These are phyloP conservation scores for Anguilla rostrata DNA, from an alignment of 2,113 vertebrate species.

Conservation along the genomic window DNA sequence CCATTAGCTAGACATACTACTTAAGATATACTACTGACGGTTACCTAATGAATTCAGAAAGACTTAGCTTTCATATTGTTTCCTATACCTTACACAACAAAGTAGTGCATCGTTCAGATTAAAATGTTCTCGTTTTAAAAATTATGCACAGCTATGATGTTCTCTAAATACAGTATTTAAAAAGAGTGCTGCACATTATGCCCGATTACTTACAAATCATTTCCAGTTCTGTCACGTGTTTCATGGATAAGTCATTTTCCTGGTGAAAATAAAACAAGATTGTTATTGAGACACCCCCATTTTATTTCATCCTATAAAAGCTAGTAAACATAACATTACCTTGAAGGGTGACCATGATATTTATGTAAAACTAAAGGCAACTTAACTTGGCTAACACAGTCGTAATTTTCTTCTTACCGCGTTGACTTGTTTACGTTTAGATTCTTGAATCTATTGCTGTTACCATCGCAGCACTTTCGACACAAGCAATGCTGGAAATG, in stretches of 20 bases:
- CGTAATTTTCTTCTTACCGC: too few species aligned
- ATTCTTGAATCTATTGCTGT: too few species aligned
- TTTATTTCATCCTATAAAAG: neutral
- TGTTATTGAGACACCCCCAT: neutral
- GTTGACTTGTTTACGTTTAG: too few species aligned
- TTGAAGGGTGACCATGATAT: too few species aligned
- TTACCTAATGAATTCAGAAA: neutral
- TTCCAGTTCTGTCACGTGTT: slow-evolving; percentile 79
- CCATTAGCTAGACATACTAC: neutral
- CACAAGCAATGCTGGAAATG: too few species aligned
- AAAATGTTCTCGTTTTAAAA: too few species aligned
- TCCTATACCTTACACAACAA: neutral
- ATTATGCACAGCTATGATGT: too few species aligned
- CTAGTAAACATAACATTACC: too few species aligned
- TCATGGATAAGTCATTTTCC: slow-evolving; percentile 69
- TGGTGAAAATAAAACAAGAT: slow-evolving; percentile 45
- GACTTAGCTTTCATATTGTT: neutral
- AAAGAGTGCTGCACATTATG: neutral
- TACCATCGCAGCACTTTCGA: too few species aligned
- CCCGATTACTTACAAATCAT: slow-evolving; percentile 79
- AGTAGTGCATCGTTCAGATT: neutral
- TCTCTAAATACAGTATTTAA: too few species aligned
- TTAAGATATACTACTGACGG: neutral
- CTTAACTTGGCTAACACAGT: too few species aligned
- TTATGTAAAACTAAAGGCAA: too few species aligned